phyloP scores from a whole-genome alignment of 2,113 vertebrate genomes.

The Microcebus ravelobensis region DNA sequence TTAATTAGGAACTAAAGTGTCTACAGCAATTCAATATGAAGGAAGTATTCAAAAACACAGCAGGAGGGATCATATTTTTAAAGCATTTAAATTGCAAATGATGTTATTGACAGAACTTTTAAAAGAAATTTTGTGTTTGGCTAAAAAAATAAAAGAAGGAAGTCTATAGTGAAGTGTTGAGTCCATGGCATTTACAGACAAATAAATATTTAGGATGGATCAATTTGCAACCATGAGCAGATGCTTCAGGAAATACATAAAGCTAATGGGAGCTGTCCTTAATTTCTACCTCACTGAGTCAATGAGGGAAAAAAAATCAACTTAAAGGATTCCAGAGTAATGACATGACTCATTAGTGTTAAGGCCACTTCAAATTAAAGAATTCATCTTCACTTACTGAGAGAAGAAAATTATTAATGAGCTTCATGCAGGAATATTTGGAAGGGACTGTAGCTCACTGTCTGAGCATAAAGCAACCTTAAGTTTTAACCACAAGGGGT shows the following conservation, averaged over 20 bases:
- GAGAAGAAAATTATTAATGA: slow-evolving; percentile 66
- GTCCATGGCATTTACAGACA: slow-evolving; percentile 70
- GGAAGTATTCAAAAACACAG: slow-evolving; percentile 84
- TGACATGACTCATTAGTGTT: slow-evolving; percentile 78
- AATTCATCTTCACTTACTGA: slow-evolving; percentile 67
- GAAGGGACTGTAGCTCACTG: slow-evolving; percentile 45
- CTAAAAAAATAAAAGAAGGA: slow-evolving; percentile 26
- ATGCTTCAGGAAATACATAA: slow-evolving; percentile 71
- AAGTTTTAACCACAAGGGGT: slow-evolving; percentile 38
- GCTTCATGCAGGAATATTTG: slow-evolving; percentile 68
- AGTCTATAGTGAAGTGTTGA: slow-evolving; percentile 70
- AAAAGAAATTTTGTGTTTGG: slow-evolving; percentile 53
- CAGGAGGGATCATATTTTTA: slow-evolving; percentile 81
- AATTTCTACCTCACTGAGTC: slow-evolving; percentile 72
- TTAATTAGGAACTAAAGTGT: slow-evolving; percentile 87
- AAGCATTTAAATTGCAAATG: slow-evolving; percentile 87
- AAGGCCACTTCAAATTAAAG: slow-evolving; percentile 80
- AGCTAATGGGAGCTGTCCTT: slow-evolving; percentile 74
- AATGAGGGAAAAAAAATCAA: slow-evolving; percentile 50
- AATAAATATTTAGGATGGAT: slow-evolving; percentile 76
- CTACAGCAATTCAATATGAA: slow-evolving; percentile 86
- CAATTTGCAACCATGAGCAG: slow-evolving; percentile 65
- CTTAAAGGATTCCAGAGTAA: slow-evolving; percentile 68
- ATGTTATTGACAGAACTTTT: slow-evolving; percentile 81
- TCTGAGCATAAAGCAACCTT: slow-evolving; percentile 13